These are phyloP conservation scores for Tricholaema leucomelas DNA, from an alignment of 2,113 vertebrate genomes.

Conservation along the genomic window DNA sequence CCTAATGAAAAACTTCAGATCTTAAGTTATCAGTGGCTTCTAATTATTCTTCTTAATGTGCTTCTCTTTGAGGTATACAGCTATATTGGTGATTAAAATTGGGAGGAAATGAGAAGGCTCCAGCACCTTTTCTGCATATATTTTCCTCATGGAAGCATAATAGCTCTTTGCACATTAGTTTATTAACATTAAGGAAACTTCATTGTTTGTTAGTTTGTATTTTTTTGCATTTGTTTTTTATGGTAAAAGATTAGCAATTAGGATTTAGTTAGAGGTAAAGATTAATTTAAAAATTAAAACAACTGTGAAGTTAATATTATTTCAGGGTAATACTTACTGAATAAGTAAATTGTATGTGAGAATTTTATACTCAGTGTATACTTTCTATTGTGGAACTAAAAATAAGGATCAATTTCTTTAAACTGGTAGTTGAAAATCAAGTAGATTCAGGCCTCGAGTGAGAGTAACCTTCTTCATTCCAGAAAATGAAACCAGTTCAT, in stretches of 20 bases:
- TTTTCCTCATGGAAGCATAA: not conserved
- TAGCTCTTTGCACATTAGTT: not conserved
- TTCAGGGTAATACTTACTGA: not conserved
- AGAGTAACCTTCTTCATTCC: not conserved
- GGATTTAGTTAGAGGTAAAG: not conserved
- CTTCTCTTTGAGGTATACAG: not conserved
- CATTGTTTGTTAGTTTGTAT: too few species aligned
- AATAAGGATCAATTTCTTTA: not conserved
- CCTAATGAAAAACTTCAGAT: not conserved
- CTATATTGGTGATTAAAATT: not conserved
- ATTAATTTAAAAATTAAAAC: not conserved
- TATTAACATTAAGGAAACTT: not conserved
- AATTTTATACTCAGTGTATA: not conserved
- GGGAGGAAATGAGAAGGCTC: not conserved
- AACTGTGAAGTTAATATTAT: not conserved
- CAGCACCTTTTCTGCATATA: not conserved
- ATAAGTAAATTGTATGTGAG: not conserved
- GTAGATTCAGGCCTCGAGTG: not conserved
- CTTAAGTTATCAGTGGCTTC: not conserved
- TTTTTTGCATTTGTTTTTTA: not conserved
- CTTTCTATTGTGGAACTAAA: not conserved
- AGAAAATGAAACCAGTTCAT: not conserved
- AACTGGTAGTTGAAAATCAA: not conserved
- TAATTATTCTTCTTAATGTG: not conserved
- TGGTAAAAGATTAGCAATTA: not conserved